phyloP scores from a whole-genome alignment of 1,140 invertebrate genomes.

The Drosophila miranda region DNA sequence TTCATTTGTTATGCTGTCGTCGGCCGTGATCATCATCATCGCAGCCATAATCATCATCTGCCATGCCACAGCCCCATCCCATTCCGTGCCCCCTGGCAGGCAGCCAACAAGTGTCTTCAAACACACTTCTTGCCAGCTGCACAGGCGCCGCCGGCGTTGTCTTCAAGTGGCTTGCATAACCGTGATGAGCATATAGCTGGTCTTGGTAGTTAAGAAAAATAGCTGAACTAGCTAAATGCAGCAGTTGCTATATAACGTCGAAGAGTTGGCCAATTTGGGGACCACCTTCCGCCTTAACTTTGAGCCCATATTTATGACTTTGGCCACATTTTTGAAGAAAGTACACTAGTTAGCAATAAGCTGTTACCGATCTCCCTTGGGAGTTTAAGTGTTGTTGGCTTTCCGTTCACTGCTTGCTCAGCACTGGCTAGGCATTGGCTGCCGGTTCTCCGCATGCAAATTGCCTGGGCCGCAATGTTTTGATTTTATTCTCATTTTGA shows the following conservation, averaged over 20 bases:
- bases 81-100: slow-evolving; percentile 44
- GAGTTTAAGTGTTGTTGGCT: not conserved
- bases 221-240: not conserved
- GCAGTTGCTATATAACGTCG: too few species aligned
- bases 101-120: slow-evolving; percentile 77
- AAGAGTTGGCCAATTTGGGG: too few species aligned
- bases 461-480: slow-evolving; percentile 73
- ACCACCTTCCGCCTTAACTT: too few species aligned
- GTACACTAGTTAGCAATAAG: too few species aligned
- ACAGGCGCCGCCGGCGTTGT: slow-evolving; percentile 61
- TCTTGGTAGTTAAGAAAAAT: not conserved
- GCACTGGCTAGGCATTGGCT: slow-evolving; percentile 4
- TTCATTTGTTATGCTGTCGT: slow-evolving; percentile 79
- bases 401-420: not conserved
- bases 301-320: too few species aligned
- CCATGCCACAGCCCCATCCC: slow-evolving; percentile 4
- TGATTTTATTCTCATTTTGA: slow-evolving; percentile 76
- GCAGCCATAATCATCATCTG: slow-evolving; percentile 34
- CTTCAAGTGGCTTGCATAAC: slow-evolving; percentile 53
- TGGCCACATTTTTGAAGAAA: not conserved
- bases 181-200: slow-evolving; percentile 5
- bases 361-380: not conserved
- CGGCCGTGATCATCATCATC: slow-evolving; percentile 48
- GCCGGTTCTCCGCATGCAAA: slow-evolving; percentile 62
- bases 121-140: slow-evolving; percentile 61